Conservation (phyloP, 2,888 invertebrate genomes). For the Catonia carolina region DNA sequence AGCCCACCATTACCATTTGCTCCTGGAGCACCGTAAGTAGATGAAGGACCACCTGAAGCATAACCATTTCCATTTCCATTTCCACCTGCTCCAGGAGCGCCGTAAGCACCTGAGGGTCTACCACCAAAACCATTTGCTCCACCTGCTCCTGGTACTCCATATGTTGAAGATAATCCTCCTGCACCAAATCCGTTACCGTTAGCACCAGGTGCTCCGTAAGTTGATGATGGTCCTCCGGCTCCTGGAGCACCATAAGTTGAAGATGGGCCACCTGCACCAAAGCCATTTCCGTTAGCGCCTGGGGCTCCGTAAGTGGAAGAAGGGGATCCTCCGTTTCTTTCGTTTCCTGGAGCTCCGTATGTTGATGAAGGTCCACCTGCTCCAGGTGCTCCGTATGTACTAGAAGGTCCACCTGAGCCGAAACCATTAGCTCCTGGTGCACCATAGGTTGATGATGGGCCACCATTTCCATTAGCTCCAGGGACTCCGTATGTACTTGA, state of each 20-base stretch:
- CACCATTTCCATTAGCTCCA: constrained; percentile 18
- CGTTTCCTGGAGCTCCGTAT: constrained; percentile 13
- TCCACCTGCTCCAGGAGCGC: constrained; percentile 19
- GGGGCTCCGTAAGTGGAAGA: constrained; percentile 29
- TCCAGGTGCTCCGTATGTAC: constrained; percentile 16
- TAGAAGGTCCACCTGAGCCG: constrained; percentile 14
- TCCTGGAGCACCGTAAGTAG: constrained; percentile 24
- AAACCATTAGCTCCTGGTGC: constrained; percentile 23
- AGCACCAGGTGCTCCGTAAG: background rate
- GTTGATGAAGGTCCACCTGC: constrained; percentile 27
- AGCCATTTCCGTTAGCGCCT: constrained; percentile 8
- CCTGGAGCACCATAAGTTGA: constrained; percentile 30
- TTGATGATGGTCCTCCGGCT: constrained; percentile 7
- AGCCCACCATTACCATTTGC: constrained; percentile 19
- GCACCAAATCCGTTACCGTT: constrained; percentile 3
- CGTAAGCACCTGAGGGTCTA: constrained; percentile 21
- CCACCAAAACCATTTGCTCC: constrained; percentile 15
- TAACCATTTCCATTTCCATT: constrained; percentile 6
- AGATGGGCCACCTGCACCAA: constrained; percentile 23
- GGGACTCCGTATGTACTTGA: constrained; percentile 26
- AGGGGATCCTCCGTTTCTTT: constrained; percentile 8
- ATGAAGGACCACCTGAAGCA: constrained; percentile 23
- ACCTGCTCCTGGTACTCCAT: constrained; percentile 22
- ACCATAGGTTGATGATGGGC: constrained; percentile 24
- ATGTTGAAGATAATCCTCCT: constrained; percentile 15